phyloP scores from a whole-genome alignment of 2,797 vertebrate species.

The Serranus cabrilla region DNA sequence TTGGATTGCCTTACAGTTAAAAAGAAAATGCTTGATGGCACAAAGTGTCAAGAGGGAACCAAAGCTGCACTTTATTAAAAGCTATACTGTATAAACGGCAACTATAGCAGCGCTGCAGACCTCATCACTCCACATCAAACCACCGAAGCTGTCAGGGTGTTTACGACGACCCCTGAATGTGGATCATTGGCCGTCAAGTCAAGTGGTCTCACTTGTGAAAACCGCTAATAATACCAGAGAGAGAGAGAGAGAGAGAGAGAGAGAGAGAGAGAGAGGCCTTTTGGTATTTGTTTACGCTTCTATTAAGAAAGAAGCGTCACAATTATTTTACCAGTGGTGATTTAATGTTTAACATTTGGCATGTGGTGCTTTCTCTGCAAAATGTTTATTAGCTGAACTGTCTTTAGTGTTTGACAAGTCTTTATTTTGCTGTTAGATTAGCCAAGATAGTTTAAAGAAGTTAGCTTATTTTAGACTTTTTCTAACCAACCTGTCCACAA shows the following conservation, averaged over 20 bases:
- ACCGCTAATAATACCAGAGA: neutral
- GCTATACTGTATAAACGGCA: neutral
- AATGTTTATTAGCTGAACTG: neutral
- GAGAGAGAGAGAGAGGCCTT: neutral
- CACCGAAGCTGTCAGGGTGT: neutral
- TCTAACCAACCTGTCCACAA: neutral
- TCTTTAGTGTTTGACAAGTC: neutral
- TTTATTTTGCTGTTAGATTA: neutral
- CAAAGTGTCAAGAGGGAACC: neutral
- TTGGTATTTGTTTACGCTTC: neutral
- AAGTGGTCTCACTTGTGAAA: neutral
- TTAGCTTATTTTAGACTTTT: neutral
- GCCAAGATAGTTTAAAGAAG: neutral
- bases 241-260: neutral
- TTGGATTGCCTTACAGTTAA: constrained; percentile 2
- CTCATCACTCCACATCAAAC: neutral
- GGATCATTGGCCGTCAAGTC: neutral
- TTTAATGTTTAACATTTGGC: constrained; percentile 2
- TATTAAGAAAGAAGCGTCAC: constrained; percentile 4
- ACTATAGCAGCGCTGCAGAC: neutral
- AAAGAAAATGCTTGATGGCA: neutral
- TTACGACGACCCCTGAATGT: neutral
- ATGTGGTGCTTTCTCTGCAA: neutral
- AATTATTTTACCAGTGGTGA: constrained; percentile 2
- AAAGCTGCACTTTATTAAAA: neutral